A percentile compares a stretch with the other conserved stretches of the same genome.
Conservation (phyloP, 2,113 vertebrate species). For the Chaetura pelagica region DNA sequence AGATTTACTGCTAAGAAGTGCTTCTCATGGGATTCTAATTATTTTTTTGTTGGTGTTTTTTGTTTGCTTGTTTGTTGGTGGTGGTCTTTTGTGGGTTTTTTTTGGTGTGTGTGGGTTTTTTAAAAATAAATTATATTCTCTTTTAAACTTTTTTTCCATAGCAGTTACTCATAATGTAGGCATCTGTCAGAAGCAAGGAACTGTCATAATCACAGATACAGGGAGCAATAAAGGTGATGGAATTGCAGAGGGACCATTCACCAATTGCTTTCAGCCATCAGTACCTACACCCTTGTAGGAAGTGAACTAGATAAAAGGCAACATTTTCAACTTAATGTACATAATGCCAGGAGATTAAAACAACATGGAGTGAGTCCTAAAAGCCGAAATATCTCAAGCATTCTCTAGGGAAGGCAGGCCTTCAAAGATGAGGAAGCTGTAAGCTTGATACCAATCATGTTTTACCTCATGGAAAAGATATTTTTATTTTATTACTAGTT, state of each 20-base stretch:
- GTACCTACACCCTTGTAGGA: not conserved
- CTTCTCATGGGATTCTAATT: not conserved
- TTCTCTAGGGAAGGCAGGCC: not conserved
- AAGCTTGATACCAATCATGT: not conserved
- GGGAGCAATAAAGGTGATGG: not conserved
- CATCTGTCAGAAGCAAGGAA: not conserved
- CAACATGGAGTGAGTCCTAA: not conserved
- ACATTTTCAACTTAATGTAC: not conserved
- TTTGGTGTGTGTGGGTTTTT: no score
- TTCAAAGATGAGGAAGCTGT: not conserved
- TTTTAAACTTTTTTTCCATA: not conserved
- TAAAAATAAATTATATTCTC: not conserved
- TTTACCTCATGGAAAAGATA: not conserved
- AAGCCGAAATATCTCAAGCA: not conserved
- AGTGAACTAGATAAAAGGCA: not conserved
- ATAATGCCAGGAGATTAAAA: not conserved
- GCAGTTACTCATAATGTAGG: not conserved
- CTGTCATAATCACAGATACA: not conserved
- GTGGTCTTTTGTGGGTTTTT: no score
- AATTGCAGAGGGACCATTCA: not conserved
- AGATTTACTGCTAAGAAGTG: not conserved
- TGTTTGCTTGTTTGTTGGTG: no score
- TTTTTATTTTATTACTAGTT: no score
- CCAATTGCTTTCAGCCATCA: not conserved
- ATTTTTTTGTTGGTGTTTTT: not conserved